Evolutionary conservation across 2,797 vertebrate genomes (phyloP), one percentile per base, ranked within the genome.

Genomic region (Yasuhikotakia modesta): DNA sequence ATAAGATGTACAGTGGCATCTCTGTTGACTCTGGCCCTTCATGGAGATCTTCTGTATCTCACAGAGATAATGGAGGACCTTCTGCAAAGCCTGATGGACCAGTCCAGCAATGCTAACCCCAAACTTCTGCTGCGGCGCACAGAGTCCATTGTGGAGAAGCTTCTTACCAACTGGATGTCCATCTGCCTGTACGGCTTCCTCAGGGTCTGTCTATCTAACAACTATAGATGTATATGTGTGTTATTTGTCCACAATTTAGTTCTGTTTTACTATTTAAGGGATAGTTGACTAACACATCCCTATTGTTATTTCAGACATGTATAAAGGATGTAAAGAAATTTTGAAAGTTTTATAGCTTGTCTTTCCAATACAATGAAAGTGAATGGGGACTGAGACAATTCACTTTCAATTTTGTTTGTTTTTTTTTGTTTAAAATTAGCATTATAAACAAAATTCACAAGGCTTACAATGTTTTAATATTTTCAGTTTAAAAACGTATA

Each of bases 141-240:
- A 0, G 95, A 97, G 88, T 97, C 96, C 4, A 95, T 92, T 0
- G 97, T 98, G 0, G 97, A 99, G 90, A 99, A 99, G 58, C 89
- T 99, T 65, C 90, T 99, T 81, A 97, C 96, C 78, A 99, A 99
- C 87, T 99, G 97, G 97, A 96, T 99, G 95, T 98, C 96, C 14
- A 92, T 98, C 82, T 98, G 96, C 83, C 94, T 99, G 12, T 99
- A 98, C 17, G 96, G 96, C 79, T 98, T 96, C 85, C 94, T 99
- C 2, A 92, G 96, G 92, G 97, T 98, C 80, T 0, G 94, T 89
- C 22, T 14, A 30, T 48, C 8, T 27, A 35, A 1, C 10, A 11
- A 22, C 35, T 30, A 60, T 5, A 30, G 13, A 60, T 8, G 8
- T 27, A 30, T 24, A 58, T 30, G 57, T 17, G 1, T 60, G 14